Evolutionary conservation across 2,888 invertebrate species (phyloP).

Genomic region (Oscheius myriophilus): DNA sequence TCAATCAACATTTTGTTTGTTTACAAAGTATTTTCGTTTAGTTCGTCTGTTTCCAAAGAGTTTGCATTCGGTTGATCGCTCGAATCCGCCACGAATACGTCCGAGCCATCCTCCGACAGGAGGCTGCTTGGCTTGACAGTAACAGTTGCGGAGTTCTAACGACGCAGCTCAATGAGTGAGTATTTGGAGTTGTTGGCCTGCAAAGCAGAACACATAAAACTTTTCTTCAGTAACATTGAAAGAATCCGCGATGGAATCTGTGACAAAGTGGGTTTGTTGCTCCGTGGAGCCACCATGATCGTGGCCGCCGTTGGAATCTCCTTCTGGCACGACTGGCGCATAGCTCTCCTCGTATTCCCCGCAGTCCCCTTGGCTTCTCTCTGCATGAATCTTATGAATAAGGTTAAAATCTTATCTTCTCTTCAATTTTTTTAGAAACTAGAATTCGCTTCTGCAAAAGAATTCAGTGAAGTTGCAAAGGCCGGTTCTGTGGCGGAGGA

Average conservation of each 20-base stretch:
- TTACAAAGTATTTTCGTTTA: conserved; percentile 28
- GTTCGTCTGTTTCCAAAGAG: conserved; percentile 58
- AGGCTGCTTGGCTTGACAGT: conserved; percentile 60
- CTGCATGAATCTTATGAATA: conserved; percentile 50
- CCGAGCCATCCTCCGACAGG: conserved; percentile 52
- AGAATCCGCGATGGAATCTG: conserved; percentile 60
- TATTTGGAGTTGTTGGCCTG: too few species aligned
- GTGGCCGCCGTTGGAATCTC: conserved; percentile 46
- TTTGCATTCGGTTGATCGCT: conserved; percentile 49
- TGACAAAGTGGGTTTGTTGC: conserved; percentile 58
- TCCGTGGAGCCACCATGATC: conserved; percentile 54
- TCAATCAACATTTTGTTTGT: background rate
- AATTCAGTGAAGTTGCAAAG: conserved; percentile 54
- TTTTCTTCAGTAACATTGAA: conserved; percentile 46
- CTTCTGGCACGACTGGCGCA: conserved; percentile 58
- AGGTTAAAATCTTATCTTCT: conserved; percentile 30
- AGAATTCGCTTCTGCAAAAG: conserved; percentile 47
- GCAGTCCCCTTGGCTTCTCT: conserved; percentile 42
- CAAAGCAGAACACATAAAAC: too few species aligned
- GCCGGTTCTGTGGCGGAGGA: conserved; percentile 62
- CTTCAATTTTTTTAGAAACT: conserved; percentile 43
- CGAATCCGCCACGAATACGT: conserved; percentile 50
- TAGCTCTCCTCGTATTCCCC: conserved; percentile 58
- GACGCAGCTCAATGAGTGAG: conserved; percentile 56
- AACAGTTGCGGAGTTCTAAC: conserved; percentile 57